Percentiles rank a stretch among this genome's conserved stretches.
phyloP scores from a whole-genome alignment of 1,140 invertebrate genomes.

The Nylanderia fulva region DNA sequence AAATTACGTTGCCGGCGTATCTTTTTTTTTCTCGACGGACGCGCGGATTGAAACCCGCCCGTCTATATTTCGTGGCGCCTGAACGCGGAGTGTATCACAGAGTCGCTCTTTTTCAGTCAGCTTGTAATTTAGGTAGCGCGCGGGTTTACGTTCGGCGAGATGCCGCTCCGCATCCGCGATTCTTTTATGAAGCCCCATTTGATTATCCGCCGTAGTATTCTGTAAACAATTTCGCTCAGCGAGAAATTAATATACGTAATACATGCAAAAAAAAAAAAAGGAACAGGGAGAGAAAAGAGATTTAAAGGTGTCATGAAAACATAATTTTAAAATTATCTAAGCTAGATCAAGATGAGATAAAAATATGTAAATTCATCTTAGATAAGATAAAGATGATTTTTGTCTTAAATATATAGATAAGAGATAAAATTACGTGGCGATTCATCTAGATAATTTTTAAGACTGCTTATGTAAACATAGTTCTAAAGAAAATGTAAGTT shows the following conservation, averaged over 20 bases:
- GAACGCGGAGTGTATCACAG: not conserved
- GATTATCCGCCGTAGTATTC: slow-evolving; percentile 24
- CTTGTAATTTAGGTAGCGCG: slow-evolving; percentile 32
- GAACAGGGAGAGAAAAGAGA: not conserved
- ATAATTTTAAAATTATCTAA: too few species aligned
- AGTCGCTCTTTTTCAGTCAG: slow-evolving; percentile 26
- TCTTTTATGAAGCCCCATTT: slow-evolving; percentile 8
- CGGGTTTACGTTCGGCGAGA: slow-evolving; percentile 38
- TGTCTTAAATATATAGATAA: too few species aligned
- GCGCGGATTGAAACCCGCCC: slow-evolving; percentile 44
- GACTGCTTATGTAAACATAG: too few species aligned
- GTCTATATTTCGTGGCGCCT: slow-evolving; percentile 35
- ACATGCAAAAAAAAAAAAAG: too few species aligned
- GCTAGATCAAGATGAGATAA: too few species aligned
- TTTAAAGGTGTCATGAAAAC: too few species aligned
- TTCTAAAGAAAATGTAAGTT: too few species aligned
- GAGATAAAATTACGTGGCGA: too few species aligned
- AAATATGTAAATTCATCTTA: too few species aligned
- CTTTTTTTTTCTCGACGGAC: slow-evolving; percentile 22
- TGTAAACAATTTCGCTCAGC: slow-evolving; percentile 32
- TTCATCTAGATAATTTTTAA: too few species aligned
- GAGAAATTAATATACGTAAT: slow-evolving; percentile 14
- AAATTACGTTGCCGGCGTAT: slow-evolving; percentile 46
- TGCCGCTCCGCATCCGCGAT: not conserved
- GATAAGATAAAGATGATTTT: too few species aligned